phyloP scores from a whole-genome alignment of 1,140 invertebrate species.

The Macrobrachium nipponense region DNA sequence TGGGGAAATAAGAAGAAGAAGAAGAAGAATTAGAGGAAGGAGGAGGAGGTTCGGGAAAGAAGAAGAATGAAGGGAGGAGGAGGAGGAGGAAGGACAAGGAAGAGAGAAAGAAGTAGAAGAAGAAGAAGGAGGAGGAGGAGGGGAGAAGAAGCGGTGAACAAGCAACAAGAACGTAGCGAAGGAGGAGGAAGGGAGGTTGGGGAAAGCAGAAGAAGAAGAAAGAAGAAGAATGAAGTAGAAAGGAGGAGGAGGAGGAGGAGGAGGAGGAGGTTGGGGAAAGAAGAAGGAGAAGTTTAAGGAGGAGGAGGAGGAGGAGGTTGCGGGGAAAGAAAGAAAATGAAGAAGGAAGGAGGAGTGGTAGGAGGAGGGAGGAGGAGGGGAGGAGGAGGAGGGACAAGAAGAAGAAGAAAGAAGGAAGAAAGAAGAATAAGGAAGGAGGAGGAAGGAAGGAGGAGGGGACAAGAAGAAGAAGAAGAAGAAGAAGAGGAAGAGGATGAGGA shows the following conservation, averaged over 20 bases:
- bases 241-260: neutral
- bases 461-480: neutral
- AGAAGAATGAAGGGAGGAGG: neutral
- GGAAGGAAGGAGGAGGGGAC: neutral
- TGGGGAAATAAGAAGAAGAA: neutral
- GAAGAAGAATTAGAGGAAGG: neutral
- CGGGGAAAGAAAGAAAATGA: no score
- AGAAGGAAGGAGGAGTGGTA: neutral
- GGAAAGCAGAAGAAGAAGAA: neutral
- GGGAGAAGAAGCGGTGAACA: neutral
- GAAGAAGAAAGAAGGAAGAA: neutral
- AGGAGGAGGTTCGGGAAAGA: neutral
- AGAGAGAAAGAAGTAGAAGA: neutral
- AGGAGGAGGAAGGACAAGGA: neutral
- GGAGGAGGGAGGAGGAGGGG: neutral
- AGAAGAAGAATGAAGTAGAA: neutral
- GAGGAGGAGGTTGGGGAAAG: neutral
- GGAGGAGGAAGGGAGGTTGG: neutral
- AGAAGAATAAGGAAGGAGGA: no score
- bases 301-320: neutral
- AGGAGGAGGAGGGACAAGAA: neutral
- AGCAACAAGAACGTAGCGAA: neutral
- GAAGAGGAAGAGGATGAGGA: neutral
- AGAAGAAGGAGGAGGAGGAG: neutral
- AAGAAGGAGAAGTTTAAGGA: neutral